Evolutionary conservation across 2,888 invertebrate species (phyloP).

Genomic region (Peribatodes rhomboidaria): DNA sequence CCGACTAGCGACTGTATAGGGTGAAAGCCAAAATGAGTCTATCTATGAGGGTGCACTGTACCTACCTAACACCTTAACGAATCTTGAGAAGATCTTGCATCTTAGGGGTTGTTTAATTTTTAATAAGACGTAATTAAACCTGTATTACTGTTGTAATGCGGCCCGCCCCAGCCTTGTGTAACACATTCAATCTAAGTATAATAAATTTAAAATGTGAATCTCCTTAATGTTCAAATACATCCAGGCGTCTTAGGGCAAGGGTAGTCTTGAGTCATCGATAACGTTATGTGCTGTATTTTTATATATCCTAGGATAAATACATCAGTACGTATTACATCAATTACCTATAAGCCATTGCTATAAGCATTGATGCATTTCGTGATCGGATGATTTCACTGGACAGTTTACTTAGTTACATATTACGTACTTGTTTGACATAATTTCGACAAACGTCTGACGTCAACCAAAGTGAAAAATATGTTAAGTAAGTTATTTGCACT

Average conservation of each 20-base stretch:
- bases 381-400: neutral
- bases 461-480: neutral
- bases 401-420: neutral
- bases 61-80: neutral
- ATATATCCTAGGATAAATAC: neutral
- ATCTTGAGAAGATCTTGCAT: neutral
- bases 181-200: no score
- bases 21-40: neutral
- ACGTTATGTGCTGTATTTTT: no score
- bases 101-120: neutral
- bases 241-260: no score
- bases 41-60: neutral
- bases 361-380: neutral
- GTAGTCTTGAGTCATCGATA: no score
- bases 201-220: no score
- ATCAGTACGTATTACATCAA: no score
- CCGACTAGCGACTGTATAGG: neutral
- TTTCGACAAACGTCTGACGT: slow-evolving; percentile 2
- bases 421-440: slow-evolving; percentile 1
- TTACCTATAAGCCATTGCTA: no score
- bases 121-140: neutral
- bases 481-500: neutral
- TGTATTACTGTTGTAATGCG: no score
- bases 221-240: no score
- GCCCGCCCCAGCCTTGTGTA: no score